Percentiles rank a stretch among this genome's conserved stretches.
Conservation (phyloP, 2,888 invertebrate species). For the Leucozona laternaria region DNA sequence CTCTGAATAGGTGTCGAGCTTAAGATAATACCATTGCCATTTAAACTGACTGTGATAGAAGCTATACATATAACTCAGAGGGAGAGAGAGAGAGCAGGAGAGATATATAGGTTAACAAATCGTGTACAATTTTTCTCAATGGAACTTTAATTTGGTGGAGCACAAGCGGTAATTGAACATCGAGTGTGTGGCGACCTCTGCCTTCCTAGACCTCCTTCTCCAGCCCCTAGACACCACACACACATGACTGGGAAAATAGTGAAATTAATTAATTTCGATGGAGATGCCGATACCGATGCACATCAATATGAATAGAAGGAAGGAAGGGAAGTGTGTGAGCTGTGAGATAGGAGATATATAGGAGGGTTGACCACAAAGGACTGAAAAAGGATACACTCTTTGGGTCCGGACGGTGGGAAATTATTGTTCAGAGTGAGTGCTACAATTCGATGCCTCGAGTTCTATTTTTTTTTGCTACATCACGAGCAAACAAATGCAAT, state of each 20-base stretch:
- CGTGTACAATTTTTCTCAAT: slow-evolving; percentile 57
- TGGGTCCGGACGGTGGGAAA: neutral
- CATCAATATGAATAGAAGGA: neutral
- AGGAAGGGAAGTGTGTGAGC: neutral
- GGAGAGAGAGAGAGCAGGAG: neutral
- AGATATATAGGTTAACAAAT: slow-evolving; percentile 41
- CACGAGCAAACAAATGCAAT: slow-evolving; percentile 19
- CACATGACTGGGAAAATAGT: neutral
- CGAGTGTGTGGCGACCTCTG: slow-evolving; percentile 4
- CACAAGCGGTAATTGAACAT: slow-evolving; percentile 64
- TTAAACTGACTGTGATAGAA: too few relatives aligned
- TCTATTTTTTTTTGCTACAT: slow-evolving; percentile 15
- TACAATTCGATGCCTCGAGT: slow-evolving; percentile 24
- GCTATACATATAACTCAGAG: too few relatives aligned
- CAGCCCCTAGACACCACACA: neutral
- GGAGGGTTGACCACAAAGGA: slow-evolving; percentile 21
- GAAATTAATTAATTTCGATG: slow-evolving; percentile 33
- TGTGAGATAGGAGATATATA: neutral
- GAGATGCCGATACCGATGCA: slow-evolving; percentile 1
- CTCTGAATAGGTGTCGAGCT: slow-evolving; percentile 31
- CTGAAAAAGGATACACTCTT: slow-evolving; percentile 16
- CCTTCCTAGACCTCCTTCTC: neutral
- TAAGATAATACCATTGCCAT: slow-evolving; percentile 9
- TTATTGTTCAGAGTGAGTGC: slow-evolving; percentile 11
- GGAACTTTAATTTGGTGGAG: slow-evolving; percentile 50